Conservation (phyloP, 2,888 invertebrate species). For the Smittia aterrima region DNA sequence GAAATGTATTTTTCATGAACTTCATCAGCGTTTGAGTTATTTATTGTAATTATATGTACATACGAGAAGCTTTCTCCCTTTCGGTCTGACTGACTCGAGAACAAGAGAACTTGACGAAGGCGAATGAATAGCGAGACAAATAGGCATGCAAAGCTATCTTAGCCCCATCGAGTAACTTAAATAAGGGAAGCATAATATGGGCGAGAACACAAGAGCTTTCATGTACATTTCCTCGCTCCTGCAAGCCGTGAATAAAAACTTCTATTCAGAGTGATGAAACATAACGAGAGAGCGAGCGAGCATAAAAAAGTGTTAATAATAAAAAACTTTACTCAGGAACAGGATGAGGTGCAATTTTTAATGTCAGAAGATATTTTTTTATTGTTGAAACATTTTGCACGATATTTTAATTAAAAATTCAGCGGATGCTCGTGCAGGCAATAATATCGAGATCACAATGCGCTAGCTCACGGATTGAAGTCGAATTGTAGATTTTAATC, state of each 20-base stretch:
- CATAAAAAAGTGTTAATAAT: conserved; percentile 19
- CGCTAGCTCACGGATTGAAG: neutral
- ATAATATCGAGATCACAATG: neutral
- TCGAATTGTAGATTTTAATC: neutral
- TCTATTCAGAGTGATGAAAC: conserved; percentile 11
- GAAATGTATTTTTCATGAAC: conserved; percentile 19
- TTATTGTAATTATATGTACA: conserved; percentile 33
- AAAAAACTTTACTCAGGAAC: neutral
- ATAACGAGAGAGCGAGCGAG: neutral
- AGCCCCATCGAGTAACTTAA: neutral
- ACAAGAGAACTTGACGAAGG: neutral
- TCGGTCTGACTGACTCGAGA: neutral
- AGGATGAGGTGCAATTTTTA: neutral
- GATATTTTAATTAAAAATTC: conserved; percentile 17
- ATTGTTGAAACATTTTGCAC: neutral
- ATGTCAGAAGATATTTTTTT: neutral
- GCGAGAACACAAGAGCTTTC: neutral
- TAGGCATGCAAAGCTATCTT: neutral
- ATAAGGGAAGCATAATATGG: neutral
- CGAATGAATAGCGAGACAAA: neutral
- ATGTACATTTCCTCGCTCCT: neutral
- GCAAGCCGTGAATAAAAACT: neutral
- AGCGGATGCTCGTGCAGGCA: too few species aligned
- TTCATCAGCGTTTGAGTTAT: conserved; percentile 23
- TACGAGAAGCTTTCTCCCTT: neutral